A percentile compares a stretch with the other conserved stretches of the same genome.
Conservation (phyloP, 2,888 invertebrate genomes). For the Cordylochernes scorpioides region DNA sequence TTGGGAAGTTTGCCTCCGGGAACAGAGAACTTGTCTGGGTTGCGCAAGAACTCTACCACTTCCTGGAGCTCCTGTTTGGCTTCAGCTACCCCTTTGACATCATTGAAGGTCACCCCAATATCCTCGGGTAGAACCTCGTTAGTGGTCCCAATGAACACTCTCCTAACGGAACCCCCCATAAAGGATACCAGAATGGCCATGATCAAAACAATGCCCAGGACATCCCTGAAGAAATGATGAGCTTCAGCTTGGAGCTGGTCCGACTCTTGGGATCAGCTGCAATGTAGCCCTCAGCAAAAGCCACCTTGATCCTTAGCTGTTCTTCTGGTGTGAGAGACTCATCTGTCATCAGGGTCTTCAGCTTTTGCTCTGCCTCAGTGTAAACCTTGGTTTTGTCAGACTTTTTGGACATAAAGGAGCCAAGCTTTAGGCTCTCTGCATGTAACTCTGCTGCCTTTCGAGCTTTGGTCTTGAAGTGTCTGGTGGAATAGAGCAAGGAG, state of each 20-base stretch:
- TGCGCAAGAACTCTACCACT: slow-evolving; percentile 79
- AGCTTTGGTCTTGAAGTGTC: no score
- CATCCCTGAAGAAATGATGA: slow-evolving; percentile 44
- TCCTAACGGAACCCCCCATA: slow-evolving; percentile 35
- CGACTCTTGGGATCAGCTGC: slow-evolving; percentile 30
- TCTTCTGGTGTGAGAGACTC: slow-evolving; percentile 26
- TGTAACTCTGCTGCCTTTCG: no score
- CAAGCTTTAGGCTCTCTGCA: no score
- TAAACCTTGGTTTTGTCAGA: slow-evolving; percentile 7
- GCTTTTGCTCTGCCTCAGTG: slow-evolving; percentile 13
- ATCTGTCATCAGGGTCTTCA: slow-evolving; percentile 15
- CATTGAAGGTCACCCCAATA: slow-evolving; percentile 78
- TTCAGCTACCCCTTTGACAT: slow-evolving; percentile 87
- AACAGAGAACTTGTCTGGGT: slow-evolving; percentile 68
- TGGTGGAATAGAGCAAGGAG: no score
- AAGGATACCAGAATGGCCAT: slow-evolving; percentile 40
- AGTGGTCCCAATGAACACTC: slow-evolving; percentile 58
- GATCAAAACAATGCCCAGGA: slow-evolving; percentile 37
- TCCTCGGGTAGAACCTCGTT: slow-evolving; percentile 87
- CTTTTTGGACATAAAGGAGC: no score
- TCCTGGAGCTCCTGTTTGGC: slow-evolving; percentile 90
- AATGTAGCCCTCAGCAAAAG: slow-evolving; percentile 70
- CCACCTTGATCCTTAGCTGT: slow-evolving; percentile 49
- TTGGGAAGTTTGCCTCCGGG: slow-evolving; percentile 90
- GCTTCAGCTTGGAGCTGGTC: slow-evolving; percentile 18